Evolutionary conservation across 2,113 vertebrate genomes (phyloP), one percentile per base, ranked within the genome.

Genomic region (Cynoglossus semilaevis): DNA sequence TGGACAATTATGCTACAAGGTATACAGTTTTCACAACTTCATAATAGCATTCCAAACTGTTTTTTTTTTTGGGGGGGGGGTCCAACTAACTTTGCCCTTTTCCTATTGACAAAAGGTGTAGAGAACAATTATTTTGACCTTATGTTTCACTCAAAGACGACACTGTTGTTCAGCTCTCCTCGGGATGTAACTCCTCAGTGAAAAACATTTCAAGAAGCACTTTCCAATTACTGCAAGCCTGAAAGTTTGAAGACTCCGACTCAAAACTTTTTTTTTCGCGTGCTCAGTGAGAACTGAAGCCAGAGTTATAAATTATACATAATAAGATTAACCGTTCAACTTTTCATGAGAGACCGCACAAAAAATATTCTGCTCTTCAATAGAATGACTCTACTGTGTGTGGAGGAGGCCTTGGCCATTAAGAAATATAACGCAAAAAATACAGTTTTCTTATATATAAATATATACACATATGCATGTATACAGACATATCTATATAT

Each of bases 51-150:
- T 29, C 3, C 22, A 29, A n/a, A n/a, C n/a, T n/a, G n/a, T n/a
- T n/a, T n/a, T n/a, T n/a, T n/a, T n/a, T n/a, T n/a, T n/a, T n/a
- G n/a, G n/a, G n/a, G n/a, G n/a, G n/a, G n/a, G n/a, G n/a, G n/a
- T n/a, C n/a, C n/a, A n/a, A n/a, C n/a, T n/a, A n/a, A n/a, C n/a
- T n/a, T n/a, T n/a, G n/a, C n/a, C n/a, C n/a, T n/a, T n/a, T n/a
- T n/a, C n/a, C n/a, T n/a, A n/a, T n/a, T n/a, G n/a, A 76, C 51
- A 34, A 40, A 50, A 41, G 64, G 58, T 70, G 67, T 66, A 41
- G 17, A 7, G 49, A 73, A 52, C 75, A 83, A 84, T 83, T 86
- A 83, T 72, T 81, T 58, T 83, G 76, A 84, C 79, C 76, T 63
- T 40, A 42, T 48, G 47, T 60, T 66, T 44, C 51, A 40, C 38